Evolutionary conservation across 1,140 invertebrate species (phyloP), one percentile per base, ranked within the genome.

Genomic region (Cydia strobilella): DNA sequence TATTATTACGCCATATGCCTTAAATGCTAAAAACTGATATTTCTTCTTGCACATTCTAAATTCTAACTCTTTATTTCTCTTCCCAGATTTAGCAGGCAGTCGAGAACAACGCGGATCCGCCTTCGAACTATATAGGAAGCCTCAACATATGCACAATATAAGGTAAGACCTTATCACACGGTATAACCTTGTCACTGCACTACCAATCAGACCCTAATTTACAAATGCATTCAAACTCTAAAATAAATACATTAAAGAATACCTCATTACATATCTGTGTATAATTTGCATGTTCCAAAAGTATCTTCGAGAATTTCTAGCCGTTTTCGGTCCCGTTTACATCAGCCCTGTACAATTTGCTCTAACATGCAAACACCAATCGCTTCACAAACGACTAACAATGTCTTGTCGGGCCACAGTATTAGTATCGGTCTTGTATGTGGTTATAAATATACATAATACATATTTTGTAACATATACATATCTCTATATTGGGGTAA

Each of bases 121-220:
- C 10, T 99, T 99, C 89, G 98, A 99, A 86, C 93, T 99, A 42
- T 99, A 99, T 88, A 96, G 97, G 82, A 99, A 99, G 92, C 97
- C 97, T 18, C 94, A 95, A 83, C 94, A 96, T 91, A 95, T 96
- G 93, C 95, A 96, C 84, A 96, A 96, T 84, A 93, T 96, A 84
- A 96, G 96, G 96, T 96, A 94, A 94, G 83, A 6, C 13, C 31
- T 62, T 18, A 51, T n/a, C 15, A 51, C 35, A 69, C 18, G 20
- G 23, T n/a, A 69, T 15, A 69, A n/a, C 15, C 31, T 39, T 69
- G 15, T 51, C 20, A 72, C 51, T 48, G 25, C 39, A 48, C 71
- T 51, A 72, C 71, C 31, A 25, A 72, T 72, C 65, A 73, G 23
- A 3, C 39, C 23, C 42, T n/a, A 48, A 20, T 73, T 54, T 54